These are phyloP conservation scores for Cremastobaeus sp. DNA, from an alignment of 2,888 invertebrate genomes.

Conservation along the genomic window DNA sequence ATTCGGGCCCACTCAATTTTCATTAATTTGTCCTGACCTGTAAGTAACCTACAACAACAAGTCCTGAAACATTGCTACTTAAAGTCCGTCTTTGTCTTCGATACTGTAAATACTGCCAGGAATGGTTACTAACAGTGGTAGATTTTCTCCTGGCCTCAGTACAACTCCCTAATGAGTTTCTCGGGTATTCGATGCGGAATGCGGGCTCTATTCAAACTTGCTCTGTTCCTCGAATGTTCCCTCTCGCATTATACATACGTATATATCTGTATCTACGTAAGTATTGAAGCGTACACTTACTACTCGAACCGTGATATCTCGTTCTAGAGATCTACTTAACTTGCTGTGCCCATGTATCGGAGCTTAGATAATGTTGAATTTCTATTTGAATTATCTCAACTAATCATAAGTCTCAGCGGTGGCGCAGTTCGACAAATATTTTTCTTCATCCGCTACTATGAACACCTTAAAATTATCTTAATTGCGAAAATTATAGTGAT, in stretches of 20 bases:
- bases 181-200: conserved; percentile 73
- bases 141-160: conserved; percentile 58
- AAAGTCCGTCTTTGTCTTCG: conserved; percentile 56
- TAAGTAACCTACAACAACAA: conserved; percentile 34
- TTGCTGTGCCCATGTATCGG: conserved; percentile 49
- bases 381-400: conserved; percentile 37
- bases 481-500: too few relatives aligned
- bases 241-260: conserved; percentile 50
- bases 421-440: too few relatives aligned
- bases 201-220: conserved; percentile 73
- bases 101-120: conserved; percentile 59
- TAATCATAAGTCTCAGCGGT: conserved; percentile 23
- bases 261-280: conserved; percentile 42
- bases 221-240: conserved; percentile 59
- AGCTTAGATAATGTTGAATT: conserved; percentile 47
- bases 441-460: too few relatives aligned
- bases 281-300: conserved; percentile 59
- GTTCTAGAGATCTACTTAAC: conserved; percentile 61
- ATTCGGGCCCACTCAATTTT: conserved; percentile 31
- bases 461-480: too few relatives aligned
- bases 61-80: conserved; percentile 52
- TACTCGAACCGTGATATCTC: conserved; percentile 61
- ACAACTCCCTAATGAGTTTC: conserved; percentile 75
- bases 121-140: conserved; percentile 58
- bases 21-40: conserved; percentile 17